Percentiles rank a stretch among this genome's conserved stretches.
Conservation (phyloP, 2,888 invertebrate species). For the Punctoribates punctum region DNA sequence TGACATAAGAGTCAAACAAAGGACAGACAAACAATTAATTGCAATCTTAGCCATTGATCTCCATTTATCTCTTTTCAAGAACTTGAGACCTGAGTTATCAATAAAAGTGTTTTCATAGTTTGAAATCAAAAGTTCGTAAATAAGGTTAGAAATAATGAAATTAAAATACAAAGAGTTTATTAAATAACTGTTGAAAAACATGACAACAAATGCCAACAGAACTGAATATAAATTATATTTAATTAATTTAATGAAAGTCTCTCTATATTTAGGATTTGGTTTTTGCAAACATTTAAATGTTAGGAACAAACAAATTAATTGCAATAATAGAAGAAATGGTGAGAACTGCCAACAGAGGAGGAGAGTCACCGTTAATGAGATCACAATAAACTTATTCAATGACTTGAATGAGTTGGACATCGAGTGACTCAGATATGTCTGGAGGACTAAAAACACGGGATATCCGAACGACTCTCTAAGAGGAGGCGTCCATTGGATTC, state of each 20-base stretch:
- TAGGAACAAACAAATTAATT: constrained; percentile 38
- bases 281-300: constrained; percentile 24
- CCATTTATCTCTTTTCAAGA: not conserved
- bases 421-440: not conserved
- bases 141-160: constrained; percentile 31
- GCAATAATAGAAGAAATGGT: constrained; percentile 37
- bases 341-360: constrained; percentile 42
- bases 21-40: constrained; percentile 11
- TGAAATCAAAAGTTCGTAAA: not conserved
- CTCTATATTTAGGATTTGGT: not conserved
- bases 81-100: not conserved
- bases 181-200: constrained; percentile 26
- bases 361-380: not conserved
- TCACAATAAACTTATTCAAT: not conserved
- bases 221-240: constrained; percentile 23
- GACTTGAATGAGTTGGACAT: not conserved
- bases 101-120: not conserved
- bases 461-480: constrained; percentile 80
- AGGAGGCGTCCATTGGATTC: constrained; percentile 82
- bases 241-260: not conserved
- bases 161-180: constrained; percentile 32
- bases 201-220: not conserved
- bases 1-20: not conserved
- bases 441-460: constrained; percentile 67
- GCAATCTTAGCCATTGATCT: not conserved